Percentiles rank a stretch among this genome's conserved stretches.
Conservation (phyloP, 2,797 vertebrate genomes). For the Pseudochromis fuscus region DNA sequence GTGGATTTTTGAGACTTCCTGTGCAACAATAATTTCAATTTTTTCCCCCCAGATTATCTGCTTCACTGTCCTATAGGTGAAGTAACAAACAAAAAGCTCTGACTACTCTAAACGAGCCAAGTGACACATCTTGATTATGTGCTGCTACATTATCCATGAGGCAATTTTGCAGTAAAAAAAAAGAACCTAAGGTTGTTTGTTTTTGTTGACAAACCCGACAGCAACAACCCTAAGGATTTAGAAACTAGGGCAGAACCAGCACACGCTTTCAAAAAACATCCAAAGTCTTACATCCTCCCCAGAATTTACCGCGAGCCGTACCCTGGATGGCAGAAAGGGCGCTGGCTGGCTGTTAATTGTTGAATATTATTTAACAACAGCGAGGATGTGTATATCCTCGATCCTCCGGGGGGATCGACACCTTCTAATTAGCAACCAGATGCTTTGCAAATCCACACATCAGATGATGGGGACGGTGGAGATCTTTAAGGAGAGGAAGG, state of each 20-base stretch:
- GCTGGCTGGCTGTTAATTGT: conserved; percentile 20
- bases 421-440: conserved; percentile 40
- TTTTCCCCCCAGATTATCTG: conserved; percentile 9
- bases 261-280: conserved; percentile 21
- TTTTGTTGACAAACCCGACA: conserved; percentile 48
- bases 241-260: conserved; percentile 43
- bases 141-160: conserved; percentile 22
- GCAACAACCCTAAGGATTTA: conserved; percentile 10
- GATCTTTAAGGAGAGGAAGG: background rate
- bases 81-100: conserved; percentile 30
- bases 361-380: conserved; percentile 25
- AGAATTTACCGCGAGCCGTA: conserved; percentile 10
- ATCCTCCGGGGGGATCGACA: conserved; percentile 31
- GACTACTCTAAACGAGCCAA: conserved; percentile 41
- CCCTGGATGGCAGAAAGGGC: conserved; percentile 27
- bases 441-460: conserved; percentile 16
- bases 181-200: background rate
- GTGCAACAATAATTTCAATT: conserved; percentile 22
- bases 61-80: conserved; percentile 27
- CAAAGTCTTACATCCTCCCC: conserved; percentile 6
- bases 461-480: conserved; percentile 16
- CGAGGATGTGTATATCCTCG: conserved; percentile 6
- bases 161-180: conserved; percentile 12
- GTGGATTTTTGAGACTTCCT: background rate
- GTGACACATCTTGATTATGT: conserved; percentile 32